These are phyloP conservation scores for Latrodectus geometricus DNA, from an alignment of 1,140 invertebrate species.

Conservation along the genomic window DNA sequence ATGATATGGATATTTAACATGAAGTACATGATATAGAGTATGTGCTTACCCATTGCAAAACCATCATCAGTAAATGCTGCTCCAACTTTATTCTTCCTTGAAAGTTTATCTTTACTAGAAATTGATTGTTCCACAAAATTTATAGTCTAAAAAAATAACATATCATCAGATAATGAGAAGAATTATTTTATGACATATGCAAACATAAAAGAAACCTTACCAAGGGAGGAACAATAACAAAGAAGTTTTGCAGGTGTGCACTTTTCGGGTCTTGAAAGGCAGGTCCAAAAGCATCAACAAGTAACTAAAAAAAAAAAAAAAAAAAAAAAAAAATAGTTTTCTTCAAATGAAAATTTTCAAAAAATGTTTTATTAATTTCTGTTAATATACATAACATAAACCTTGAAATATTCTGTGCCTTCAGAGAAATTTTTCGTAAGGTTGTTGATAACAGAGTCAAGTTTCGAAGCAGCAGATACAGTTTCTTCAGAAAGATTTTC, in stretches of 20 bases:
- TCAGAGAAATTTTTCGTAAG: slow-evolving; percentile 89
- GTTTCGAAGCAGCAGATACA: slow-evolving; percentile 76
- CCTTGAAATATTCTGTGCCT: slow-evolving; percentile 94
- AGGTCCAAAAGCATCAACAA: slow-evolving; percentile 92
- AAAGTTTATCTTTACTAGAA: slow-evolving; percentile 75
- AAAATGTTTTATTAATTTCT: too few relatives aligned
- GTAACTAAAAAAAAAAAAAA: slow-evolving; percentile 73
- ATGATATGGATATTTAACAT: too few relatives aligned
- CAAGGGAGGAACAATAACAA: slow-evolving; percentile 91
- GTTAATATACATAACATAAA: slow-evolving; percentile 63
- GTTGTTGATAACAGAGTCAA: slow-evolving; percentile 83
- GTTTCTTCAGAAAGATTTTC: slow-evolving; percentile 74
- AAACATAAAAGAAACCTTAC: slow-evolving; percentile 64
- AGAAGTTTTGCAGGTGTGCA: slow-evolving; percentile 93
- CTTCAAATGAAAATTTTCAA: too few relatives aligned
- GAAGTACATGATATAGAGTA: too few relatives aligned
- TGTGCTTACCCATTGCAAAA: slow-evolving; percentile 87
- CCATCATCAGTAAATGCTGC: slow-evolving; percentile 97
- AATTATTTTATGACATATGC: too few relatives aligned
- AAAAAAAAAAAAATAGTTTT: neutral
- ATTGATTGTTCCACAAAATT: too few relatives aligned
- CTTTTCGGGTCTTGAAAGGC: slow-evolving; percentile 88
- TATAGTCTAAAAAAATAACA: too few relatives aligned
- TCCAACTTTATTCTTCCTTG: slow-evolving; percentile 81
- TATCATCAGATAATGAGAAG: too few relatives aligned